phyloP scores from a whole-genome alignment of 1,140 invertebrate species.

The Oncopodura yosiiana region DNA sequence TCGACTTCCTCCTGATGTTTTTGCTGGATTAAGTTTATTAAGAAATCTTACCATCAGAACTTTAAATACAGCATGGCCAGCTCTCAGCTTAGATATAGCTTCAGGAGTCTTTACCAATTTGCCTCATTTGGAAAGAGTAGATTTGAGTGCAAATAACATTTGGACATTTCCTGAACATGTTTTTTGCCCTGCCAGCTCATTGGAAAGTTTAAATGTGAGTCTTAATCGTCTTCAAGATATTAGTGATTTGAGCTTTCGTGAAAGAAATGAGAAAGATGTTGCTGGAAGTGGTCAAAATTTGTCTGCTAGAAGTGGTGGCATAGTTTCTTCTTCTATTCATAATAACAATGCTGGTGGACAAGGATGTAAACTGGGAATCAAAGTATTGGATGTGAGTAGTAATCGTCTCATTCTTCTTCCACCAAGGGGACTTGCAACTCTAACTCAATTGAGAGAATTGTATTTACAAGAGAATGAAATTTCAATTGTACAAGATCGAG shows the following conservation, averaged over 20 bases:
- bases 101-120: constrained; percentile 59
- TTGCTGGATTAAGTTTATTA: constrained; percentile 62
- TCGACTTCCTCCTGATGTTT: constrained; percentile 59
- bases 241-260: constrained; percentile 64
- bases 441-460: constrained; percentile 62
- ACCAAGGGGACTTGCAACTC: constrained; percentile 62
- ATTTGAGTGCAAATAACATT: constrained; percentile 78
- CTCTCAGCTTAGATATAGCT: constrained; percentile 64
- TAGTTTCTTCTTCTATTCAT: constrained; percentile 40
- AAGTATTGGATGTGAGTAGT: constrained; percentile 67
- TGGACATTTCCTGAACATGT: constrained; percentile 73
- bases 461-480: constrained; percentile 75
- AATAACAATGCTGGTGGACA: constrained; percentile 11
- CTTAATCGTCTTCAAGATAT: constrained; percentile 74
- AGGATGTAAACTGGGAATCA: constrained; percentile 62
- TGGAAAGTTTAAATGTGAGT: constrained; percentile 67
- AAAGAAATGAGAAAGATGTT: constrained; percentile 41
- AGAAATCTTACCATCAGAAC: constrained; percentile 72
- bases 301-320: constrained; percentile 41
- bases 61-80: constrained; percentile 64
- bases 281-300: constrained; percentile 37
- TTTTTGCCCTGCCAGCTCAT: constrained; percentile 68
- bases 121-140: constrained; percentile 64
- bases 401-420: constrained; percentile 75
- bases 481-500: constrained; percentile 69